phyloP scores from a whole-genome alignment of 1,140 invertebrate species.

The Mya arenaria region DNA sequence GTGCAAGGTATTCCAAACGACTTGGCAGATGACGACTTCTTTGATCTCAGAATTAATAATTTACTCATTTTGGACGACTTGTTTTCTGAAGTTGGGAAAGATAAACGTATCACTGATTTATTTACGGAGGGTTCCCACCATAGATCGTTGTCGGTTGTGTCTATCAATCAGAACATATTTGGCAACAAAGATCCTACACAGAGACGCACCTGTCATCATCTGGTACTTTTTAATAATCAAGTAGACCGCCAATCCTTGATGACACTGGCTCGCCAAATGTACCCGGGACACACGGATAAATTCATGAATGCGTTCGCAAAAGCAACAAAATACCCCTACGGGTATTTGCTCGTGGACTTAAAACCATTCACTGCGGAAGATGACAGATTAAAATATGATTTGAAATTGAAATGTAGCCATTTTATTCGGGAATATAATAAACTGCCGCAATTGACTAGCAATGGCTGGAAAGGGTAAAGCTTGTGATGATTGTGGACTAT shows the following conservation, averaged over 20 bases:
- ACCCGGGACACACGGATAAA: too few relatives aligned
- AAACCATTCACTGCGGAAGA: too few relatives aligned
- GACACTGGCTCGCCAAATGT: slow-evolving; percentile 18
- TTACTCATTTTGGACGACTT: slow-evolving; percentile 32
- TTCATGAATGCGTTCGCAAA: too few relatives aligned
- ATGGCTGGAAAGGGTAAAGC: background rate
- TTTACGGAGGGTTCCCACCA: slow-evolving; percentile 50
- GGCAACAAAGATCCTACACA: slow-evolving; percentile 6
- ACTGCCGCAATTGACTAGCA: too few relatives aligned
- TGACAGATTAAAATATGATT: background rate
- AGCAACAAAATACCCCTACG: too few relatives aligned
- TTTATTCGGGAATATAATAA: too few relatives aligned
- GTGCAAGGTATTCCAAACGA: slow-evolving; percentile 24
- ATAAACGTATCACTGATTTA: slow-evolving; percentile 37
- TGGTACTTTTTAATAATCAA: slow-evolving; percentile 20
- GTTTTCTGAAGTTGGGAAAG: slow-evolving; percentile 23
- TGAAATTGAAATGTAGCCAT: too few relatives aligned
- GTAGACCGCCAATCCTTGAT: slow-evolving; percentile 9
- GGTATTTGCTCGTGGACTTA: too few relatives aligned
- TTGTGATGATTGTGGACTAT: background rate
- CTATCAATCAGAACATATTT: slow-evolving; percentile 23
- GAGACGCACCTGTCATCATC: slow-evolving; percentile 23
- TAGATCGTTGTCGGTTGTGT: slow-evolving; percentile 11
- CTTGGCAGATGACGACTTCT: slow-evolving; percentile 18
- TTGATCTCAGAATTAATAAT: slow-evolving; percentile 22